Conservation (phyloP, 2,888 invertebrate species). For the Athalia rosae region DNA sequence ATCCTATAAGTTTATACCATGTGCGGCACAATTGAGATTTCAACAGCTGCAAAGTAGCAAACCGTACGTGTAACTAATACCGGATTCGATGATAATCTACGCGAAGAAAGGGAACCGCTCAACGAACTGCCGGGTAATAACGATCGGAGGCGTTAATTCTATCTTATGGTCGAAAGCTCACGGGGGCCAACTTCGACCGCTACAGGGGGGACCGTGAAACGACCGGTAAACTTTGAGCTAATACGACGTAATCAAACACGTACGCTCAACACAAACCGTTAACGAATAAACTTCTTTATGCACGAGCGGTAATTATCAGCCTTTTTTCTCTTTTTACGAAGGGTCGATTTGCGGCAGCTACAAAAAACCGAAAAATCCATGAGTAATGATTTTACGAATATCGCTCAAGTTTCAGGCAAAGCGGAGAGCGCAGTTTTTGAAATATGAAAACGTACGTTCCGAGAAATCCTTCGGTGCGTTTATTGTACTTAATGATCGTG, state of each 20-base stretch:
- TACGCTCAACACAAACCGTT: conserved; percentile 37
- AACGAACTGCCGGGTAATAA: conserved; percentile 27
- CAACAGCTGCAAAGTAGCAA: not conserved
- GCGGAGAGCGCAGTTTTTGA: too few relatives aligned
- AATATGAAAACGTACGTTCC: too few relatives aligned
- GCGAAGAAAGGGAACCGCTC: not conserved
- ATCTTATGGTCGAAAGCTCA: conserved; percentile 23
- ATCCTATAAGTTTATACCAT: conserved; percentile 14
- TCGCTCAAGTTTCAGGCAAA: too few relatives aligned
- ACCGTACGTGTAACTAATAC: not conserved
- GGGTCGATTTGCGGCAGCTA: not conserved
- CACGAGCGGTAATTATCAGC: conserved; percentile 11
- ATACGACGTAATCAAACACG: conserved; percentile 32
- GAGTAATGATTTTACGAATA: too few relatives aligned
- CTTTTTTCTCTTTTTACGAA: conserved; percentile 5
- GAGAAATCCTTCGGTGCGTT: too few relatives aligned
- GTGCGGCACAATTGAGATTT: conserved; percentile 29
- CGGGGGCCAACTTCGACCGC: conserved; percentile 15
- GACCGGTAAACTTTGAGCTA: conserved; percentile 24
- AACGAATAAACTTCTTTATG: not conserved
- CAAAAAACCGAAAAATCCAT: too few relatives aligned
- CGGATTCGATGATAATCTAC: not conserved
- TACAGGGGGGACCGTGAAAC: conserved; percentile 24
- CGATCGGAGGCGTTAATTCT: conserved; percentile 38
- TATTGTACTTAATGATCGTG: too few relatives aligned